These are phyloP conservation scores for Proterorhinus semilunaris DNA, from an alignment of 2,113 vertebrate genomes.

Conservation along the genomic window DNA sequence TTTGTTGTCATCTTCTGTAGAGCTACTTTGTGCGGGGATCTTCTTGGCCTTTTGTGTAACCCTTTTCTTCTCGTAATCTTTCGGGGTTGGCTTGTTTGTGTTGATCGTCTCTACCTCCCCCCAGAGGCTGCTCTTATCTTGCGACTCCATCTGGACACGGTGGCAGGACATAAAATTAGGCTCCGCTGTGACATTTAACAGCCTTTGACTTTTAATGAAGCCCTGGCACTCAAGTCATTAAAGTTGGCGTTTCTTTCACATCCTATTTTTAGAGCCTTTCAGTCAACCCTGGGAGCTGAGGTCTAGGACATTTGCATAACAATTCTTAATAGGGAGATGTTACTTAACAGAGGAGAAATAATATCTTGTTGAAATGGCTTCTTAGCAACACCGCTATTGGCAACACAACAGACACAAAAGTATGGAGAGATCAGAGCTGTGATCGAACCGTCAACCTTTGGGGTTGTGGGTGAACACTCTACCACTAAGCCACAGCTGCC, in stretches of 20 bases:
- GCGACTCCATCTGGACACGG: conserved; percentile 71
- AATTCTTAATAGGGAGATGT: background rate
- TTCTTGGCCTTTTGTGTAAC: conserved; percentile 35
- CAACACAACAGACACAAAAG: background rate
- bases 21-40: conserved; percentile 12
- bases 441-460: too few species aligned
- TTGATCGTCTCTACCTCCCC: conserved; percentile 75
- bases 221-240: conserved; percentile 27
- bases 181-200: conserved; percentile 42
- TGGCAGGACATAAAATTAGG: conserved; percentile 41
- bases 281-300: background rate
- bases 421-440: too few species aligned
- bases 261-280: conserved; percentile 42
- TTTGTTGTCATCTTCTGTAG: conserved; percentile 59
- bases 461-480: background rate
- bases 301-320: background rate
- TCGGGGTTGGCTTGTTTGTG: conserved; percentile 71
- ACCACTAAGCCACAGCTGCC: too few species aligned
- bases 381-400: background rate
- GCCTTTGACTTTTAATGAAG: conserved; percentile 47
- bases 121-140: conserved; percentile 73
- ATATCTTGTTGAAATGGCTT: background rate
- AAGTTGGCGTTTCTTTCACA: conserved; percentile 38
- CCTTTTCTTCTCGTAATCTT: conserved; percentile 70
- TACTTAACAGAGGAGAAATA: conserved; percentile 1